phyloP scores from a whole-genome alignment of 1,140 invertebrate genomes.

The Procambarus virginalis region DNA sequence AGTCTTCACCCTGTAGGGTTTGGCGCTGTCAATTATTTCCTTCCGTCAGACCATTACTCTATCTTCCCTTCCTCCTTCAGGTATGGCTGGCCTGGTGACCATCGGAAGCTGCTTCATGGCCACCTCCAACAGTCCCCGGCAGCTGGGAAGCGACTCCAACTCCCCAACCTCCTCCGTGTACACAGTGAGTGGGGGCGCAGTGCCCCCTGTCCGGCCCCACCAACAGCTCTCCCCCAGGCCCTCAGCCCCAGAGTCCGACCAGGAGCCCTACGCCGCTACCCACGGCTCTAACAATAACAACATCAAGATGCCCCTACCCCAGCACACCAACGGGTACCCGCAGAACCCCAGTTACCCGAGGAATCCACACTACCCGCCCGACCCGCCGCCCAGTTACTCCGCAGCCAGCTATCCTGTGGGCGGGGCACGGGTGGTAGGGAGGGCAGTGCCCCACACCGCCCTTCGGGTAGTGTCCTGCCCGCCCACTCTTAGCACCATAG shows the following conservation, averaged over 20 bases:
- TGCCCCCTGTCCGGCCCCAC: not conserved
- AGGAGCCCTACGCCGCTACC: not conserved
- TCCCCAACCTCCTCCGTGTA: not conserved
- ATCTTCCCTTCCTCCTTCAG: slow-evolving; percentile 1
- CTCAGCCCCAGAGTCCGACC: slow-evolving; percentile 26
- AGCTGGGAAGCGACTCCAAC: not conserved
- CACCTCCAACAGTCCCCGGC: slow-evolving; percentile 15
- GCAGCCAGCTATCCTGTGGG: slow-evolving; percentile 24
- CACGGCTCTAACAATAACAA: not conserved
- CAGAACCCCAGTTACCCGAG: slow-evolving; percentile 17
- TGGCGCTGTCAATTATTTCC: too few relatives aligned
- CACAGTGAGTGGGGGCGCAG: slow-evolving; percentile 11
- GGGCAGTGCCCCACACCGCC: not conserved
- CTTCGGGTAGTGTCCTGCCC: not conserved
- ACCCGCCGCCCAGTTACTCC: slow-evolving; percentile 27
- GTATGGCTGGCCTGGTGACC: slow-evolving; percentile 26
- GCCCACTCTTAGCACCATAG: not conserved
- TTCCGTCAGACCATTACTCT: too few relatives aligned
- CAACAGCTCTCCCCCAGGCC: slow-evolving; percentile 8
- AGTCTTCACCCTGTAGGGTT: too few relatives aligned
- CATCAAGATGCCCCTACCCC: not conserved
- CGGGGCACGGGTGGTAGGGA: not conserved
- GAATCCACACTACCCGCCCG: slow-evolving; percentile 31
- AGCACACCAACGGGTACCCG: not conserved
- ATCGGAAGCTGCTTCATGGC: slow-evolving; percentile 2